Evolutionary conservation across 2,888 invertebrate genomes (phyloP).

Genomic region (Trachelus tabidus): DNA sequence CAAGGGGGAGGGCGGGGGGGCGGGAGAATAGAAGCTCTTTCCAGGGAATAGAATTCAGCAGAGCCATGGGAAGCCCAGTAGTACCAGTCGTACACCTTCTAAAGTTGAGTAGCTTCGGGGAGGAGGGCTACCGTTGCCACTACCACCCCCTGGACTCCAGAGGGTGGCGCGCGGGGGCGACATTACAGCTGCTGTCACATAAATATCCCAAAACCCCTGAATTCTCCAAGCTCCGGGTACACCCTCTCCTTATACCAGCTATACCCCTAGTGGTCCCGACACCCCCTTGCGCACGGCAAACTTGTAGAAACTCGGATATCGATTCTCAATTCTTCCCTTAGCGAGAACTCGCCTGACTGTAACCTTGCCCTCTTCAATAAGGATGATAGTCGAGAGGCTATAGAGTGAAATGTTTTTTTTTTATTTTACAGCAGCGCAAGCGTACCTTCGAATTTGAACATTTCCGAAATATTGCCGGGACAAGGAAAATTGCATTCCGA

Average conservation of each 20-base stretch:
- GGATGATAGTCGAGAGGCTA: background rate
- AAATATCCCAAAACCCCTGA: conserved; percentile 61
- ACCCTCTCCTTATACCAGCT: background rate
- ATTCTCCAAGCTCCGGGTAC: conserved; percentile 49
- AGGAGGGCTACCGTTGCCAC: background rate
- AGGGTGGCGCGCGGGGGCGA: conserved; percentile 21
- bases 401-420: background rate
- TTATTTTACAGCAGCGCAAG: background rate
- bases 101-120: background rate
- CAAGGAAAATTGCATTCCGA: background rate
- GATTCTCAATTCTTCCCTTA: conserved; percentile 56
- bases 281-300: conserved; percentile 39
- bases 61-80: background rate
- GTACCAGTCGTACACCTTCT: background rate
- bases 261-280: conserved; percentile 25
- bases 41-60: background rate
- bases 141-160: conserved; percentile 7
- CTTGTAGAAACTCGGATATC: conserved; percentile 60
- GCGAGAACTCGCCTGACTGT: background rate
- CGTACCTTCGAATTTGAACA: background rate
- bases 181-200: conserved; percentile 62
- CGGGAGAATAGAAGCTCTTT: conserved; percentile 23
- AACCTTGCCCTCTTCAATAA: background rate
- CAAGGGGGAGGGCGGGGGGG: conserved; percentile 36
- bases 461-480: background rate